A percentile compares a stretch with the other conserved stretches of the same genome.
phyloP scores from a whole-genome alignment of 2,888 invertebrate species.

The Portevinia maculata region DNA sequence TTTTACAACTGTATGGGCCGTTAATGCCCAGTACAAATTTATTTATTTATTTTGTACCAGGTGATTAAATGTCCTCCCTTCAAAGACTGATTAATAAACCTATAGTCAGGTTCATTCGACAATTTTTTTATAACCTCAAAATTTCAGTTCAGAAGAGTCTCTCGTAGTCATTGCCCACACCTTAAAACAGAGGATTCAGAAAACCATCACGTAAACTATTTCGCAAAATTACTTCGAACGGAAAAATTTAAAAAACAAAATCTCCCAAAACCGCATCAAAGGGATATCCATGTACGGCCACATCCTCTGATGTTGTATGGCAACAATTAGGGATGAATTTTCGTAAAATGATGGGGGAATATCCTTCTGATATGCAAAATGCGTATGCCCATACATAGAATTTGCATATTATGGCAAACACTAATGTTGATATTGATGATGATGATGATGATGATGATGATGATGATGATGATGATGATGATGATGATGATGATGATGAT shows the following conservation, averaged over 20 bases:
- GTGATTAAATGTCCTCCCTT: too few relatives aligned
- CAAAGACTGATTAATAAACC: too few relatives aligned
- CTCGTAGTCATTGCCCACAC: too few relatives aligned
- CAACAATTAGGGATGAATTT: constrained; percentile 58
- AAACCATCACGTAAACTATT: constrained; percentile 32
- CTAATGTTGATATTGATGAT: constrained; percentile 31
- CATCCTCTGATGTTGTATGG: neutral
- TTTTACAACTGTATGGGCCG: too few relatives aligned
- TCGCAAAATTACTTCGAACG: constrained; percentile 23
- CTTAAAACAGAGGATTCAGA: neutral
- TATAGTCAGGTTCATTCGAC: too few relatives aligned
- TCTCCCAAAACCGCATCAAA: constrained; percentile 55
- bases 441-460: constrained; percentile 41
- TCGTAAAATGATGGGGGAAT: constrained; percentile 11
- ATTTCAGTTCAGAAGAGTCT: too few relatives aligned
- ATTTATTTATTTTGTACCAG: too few relatives aligned
- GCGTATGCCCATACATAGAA: constrained; percentile 13
- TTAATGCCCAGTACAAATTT: too few relatives aligned
- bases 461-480: constrained; percentile 16
- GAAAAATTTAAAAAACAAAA: constrained; percentile 23
- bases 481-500: too few relatives aligned
- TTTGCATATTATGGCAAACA: constrained; percentile 32
- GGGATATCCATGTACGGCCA: constrained; percentile 21
- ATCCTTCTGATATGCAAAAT: constrained; percentile 45
- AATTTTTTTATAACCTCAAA: too few relatives aligned